phyloP scores from a whole-genome alignment of 1,140 invertebrate species.

The Hesperophylax magnus region DNA sequence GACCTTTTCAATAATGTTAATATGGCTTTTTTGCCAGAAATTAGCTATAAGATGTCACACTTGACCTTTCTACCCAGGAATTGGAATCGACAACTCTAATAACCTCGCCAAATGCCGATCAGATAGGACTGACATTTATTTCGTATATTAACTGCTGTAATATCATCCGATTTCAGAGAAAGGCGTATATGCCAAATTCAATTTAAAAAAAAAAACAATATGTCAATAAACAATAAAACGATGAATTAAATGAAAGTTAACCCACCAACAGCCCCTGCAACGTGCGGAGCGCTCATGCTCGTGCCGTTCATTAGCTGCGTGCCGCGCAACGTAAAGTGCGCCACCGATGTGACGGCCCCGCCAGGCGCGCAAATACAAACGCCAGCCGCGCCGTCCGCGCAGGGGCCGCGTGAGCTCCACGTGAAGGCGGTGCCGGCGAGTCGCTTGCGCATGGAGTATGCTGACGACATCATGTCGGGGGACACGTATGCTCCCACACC shows the following conservation, averaged over 20 bases:
- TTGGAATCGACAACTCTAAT: too few species aligned
- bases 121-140: too few species aligned
- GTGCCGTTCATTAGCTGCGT: slow-evolving; percentile 97
- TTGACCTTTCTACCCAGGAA: too few species aligned
- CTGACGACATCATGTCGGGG: slow-evolving; percentile 96
- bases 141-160: too few species aligned
- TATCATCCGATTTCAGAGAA: too few species aligned
- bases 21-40: too few species aligned
- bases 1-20: too few species aligned
- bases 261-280: slow-evolving; percentile 88
- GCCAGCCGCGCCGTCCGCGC: slow-evolving; percentile 90
- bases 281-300: slow-evolving; percentile 96
- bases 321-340: slow-evolving; percentile 89
- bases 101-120: too few species aligned
- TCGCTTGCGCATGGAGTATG: slow-evolving; percentile 91
- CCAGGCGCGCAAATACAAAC: slow-evolving; percentile 95
- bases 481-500: slow-evolving; percentile 97
- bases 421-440: slow-evolving; percentile 91
- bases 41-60: too few species aligned
- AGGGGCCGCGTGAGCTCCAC: slow-evolving; percentile 94
- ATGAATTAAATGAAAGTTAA: slow-evolving; percentile 37
- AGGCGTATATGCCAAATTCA: too few species aligned
- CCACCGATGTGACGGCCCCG: slow-evolving; percentile 94
- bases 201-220: too few species aligned
- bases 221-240: too few species aligned